These are phyloP conservation scores for Eueides isabella DNA, from an alignment of 1,140 invertebrate genomes.

Conservation along the genomic window DNA sequence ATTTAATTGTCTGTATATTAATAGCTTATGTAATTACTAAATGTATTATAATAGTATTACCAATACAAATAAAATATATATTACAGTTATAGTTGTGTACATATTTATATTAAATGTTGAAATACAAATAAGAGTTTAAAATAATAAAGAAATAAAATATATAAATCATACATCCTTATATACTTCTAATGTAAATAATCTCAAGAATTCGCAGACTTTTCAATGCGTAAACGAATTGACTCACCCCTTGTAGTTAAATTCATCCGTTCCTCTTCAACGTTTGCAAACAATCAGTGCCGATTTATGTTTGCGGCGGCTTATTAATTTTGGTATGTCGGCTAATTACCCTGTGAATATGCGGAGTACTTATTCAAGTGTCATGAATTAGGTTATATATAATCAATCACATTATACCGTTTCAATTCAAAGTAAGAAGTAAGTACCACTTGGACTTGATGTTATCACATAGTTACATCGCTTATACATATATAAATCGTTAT, in stretches of 20 bases:
- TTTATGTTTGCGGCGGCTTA: conserved; percentile 66
- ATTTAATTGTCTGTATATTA: no score
- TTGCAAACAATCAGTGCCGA: conserved; percentile 67
- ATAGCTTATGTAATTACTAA: no score
- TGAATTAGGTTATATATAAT: conserved; percentile 56
- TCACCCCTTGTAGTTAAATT: conserved; percentile 79
- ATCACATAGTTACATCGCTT: conserved; percentile 64
- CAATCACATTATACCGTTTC: not conserved
- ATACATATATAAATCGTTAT: conserved; percentile 53
- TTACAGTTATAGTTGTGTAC: no score
- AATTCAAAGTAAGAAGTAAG: conserved; percentile 21
- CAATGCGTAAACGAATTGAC: conserved; percentile 36
- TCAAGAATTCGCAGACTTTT: conserved; percentile 35
- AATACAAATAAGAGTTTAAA: no score
- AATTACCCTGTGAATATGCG: conserved; percentile 76
- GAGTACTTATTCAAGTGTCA: conserved; percentile 70
- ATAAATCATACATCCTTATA: not conserved
- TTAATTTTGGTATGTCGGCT: conserved; percentile 75
- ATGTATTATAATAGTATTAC: no score
- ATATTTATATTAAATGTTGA: no score
- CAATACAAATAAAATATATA: no score
- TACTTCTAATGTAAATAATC: not conserved
- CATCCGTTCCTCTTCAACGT: conserved; percentile 74
- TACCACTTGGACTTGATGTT: conserved; percentile 2
- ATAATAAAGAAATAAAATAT: not conserved